Evolutionary conservation across 2,888 invertebrate species (phyloP).

Genomic region (Poecilus cupreus): DNA sequence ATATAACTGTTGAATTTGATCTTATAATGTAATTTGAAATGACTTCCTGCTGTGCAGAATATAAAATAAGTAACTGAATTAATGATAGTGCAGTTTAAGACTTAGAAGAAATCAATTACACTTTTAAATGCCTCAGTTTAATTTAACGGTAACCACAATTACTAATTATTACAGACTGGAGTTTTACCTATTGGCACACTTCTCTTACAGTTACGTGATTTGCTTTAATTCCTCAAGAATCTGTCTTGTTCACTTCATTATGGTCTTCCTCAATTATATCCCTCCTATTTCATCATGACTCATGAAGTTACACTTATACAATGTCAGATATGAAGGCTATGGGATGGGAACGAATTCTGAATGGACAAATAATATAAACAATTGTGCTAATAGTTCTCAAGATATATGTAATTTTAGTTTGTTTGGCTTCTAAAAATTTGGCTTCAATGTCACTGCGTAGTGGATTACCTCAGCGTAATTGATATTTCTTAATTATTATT

Average conservation of each 20-base stretch:
- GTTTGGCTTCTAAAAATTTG: neutral
- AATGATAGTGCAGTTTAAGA: neutral
- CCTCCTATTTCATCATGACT: neutral
- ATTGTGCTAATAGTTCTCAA: neutral
- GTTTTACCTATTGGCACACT: conserved; percentile 13
- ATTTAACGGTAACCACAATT: conserved; percentile 33
- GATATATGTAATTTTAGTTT: neutral
- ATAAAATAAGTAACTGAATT: too few relatives aligned
- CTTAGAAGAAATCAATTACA: conserved; percentile 6
- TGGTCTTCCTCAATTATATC: neutral
- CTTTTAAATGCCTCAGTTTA: neutral
- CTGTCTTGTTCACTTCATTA: neutral
- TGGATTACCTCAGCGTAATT: neutral
- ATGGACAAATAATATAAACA: conserved; percentile 10
- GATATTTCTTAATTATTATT: conserved; percentile 6
- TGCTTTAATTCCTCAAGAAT: neutral
- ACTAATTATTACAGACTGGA: neutral
- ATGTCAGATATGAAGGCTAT: conserved; percentile 7
- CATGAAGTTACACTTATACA: neutral
- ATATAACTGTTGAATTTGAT: too few relatives aligned
- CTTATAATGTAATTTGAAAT: too few relatives aligned
- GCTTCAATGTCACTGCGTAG: neutral
- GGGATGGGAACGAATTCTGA: conserved; percentile 17
- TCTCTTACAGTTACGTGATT: conserved; percentile 7
- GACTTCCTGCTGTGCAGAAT: too few relatives aligned